These are phyloP conservation scores for Psittacula echo DNA, from an alignment of 2,797 vertebrate species.

Conservation along the genomic window DNA sequence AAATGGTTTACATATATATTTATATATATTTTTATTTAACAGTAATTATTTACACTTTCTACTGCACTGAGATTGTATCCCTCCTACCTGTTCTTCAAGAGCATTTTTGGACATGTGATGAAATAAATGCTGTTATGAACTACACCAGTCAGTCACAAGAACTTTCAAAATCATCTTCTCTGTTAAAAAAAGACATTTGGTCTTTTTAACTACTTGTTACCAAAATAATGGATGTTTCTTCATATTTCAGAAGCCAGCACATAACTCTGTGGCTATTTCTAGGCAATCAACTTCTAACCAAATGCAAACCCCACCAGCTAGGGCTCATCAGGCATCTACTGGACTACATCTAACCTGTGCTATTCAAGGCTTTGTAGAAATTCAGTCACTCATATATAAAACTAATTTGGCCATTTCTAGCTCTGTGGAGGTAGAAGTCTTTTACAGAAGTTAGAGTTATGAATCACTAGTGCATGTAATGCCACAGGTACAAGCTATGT, in stretches of 20 bases:
- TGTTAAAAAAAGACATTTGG: not conserved
- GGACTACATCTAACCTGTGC: not conserved
- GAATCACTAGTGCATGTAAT: not conserved
- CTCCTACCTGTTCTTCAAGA: not conserved
- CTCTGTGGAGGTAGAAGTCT: not conserved
- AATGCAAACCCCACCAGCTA: not conserved
- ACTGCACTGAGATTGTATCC: not conserved
- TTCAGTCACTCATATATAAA: not conserved
- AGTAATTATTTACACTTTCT: not conserved
- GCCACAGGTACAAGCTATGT: not conserved
- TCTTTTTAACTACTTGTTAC: not conserved
- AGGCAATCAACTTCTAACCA: not conserved
- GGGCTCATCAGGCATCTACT: not conserved
- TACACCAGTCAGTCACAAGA: not conserved
- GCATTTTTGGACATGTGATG: rapidly evolving
- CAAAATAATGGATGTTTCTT: not conserved
- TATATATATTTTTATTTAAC: not conserved
- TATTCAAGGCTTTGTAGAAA: not conserved
- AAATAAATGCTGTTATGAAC: not conserved
- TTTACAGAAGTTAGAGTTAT: not conserved
- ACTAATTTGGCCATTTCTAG: not conserved
- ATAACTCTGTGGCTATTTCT: not conserved
- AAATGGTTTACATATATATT: not conserved
- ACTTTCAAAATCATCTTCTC: not conserved
- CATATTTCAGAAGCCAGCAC: not conserved